These are phyloP conservation scores for Sipha flava DNA, from an alignment of 1,140 invertebrate genomes.

Conservation along the genomic window DNA sequence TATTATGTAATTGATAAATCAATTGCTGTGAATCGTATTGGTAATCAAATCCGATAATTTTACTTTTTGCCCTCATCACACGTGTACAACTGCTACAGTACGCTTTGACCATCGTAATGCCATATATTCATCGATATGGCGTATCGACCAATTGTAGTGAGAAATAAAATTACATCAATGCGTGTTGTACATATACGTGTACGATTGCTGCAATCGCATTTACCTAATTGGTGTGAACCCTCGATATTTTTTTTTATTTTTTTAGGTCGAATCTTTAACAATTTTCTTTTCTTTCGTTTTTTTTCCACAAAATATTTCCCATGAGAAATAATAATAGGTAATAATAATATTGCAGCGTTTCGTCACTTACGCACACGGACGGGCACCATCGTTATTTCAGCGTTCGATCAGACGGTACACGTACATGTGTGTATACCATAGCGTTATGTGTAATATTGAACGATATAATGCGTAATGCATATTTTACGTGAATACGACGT, in stretches of 20 bases:
- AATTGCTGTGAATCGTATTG: not conserved
- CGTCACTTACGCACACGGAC: not conserved
- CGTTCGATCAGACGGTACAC: too few relatives aligned
- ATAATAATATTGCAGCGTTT: not conserved
- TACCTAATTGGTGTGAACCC: not conserved
- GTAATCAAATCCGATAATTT: not conserved
- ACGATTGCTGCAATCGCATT: not conserved
- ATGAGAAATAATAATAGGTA: not conserved
- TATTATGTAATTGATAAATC: not conserved
- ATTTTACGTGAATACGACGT: too few relatives aligned
- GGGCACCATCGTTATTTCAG: too few relatives aligned
- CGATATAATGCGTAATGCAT: too few relatives aligned
- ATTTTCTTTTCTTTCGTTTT: too few relatives aligned
- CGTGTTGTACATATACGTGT: not conserved
- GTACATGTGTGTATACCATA: too few relatives aligned
- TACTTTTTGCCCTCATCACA: not conserved
- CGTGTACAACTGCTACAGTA: not conserved
- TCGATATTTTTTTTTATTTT: not conserved
- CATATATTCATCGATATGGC: not conserved
- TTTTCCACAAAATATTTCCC: not conserved
- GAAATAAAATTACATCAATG: not conserved
- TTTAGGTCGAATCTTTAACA: not conserved
- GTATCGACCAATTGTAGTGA: not conserved
- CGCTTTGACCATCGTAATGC: too few relatives aligned
- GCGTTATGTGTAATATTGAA: too few relatives aligned